Evolutionary conservation across 2,888 invertebrate species (phyloP).

Genomic region (Synergus gifuensis): DNA sequence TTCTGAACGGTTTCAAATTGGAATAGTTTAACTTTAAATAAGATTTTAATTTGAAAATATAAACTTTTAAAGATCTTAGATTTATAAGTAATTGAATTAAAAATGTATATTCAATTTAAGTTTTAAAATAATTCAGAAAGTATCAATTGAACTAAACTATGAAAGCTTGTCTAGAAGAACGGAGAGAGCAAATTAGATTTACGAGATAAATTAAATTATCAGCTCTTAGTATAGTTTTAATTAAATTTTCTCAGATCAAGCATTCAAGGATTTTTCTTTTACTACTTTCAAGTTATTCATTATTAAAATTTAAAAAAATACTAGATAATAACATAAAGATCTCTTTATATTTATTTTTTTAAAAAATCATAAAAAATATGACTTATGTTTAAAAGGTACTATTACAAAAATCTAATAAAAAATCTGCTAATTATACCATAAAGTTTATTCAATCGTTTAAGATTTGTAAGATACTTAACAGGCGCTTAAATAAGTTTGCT

Average conservation of each 20-base stretch:
- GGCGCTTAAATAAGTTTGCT: conserved; percentile 54
- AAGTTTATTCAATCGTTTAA: conserved; percentile 48
- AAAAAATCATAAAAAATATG: neutral
- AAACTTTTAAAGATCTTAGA: no score
- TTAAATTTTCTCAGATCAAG: neutral
- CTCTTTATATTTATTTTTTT: neutral
- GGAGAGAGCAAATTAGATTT: neutral
- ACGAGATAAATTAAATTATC: neutral
- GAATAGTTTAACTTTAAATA: no score
- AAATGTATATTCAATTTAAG: neutral
- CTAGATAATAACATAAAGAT: neutral
- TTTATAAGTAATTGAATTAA: no score
- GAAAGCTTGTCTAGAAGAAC: neutral
- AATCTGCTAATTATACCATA: neutral
- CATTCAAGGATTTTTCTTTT: neutral
- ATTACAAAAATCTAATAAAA: neutral
- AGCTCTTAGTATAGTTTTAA: neutral
- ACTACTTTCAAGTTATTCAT: neutral
- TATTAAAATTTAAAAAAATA: neutral
- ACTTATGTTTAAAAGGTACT: neutral
- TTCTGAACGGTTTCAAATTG: no score
- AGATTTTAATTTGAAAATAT: no score
- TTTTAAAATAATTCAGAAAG: neutral
- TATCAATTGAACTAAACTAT: neutral
- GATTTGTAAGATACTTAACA: conserved; percentile 62